Conservation (phyloP, 2,797 vertebrate species). For the Sebastiscus albofasciatus region DNA sequence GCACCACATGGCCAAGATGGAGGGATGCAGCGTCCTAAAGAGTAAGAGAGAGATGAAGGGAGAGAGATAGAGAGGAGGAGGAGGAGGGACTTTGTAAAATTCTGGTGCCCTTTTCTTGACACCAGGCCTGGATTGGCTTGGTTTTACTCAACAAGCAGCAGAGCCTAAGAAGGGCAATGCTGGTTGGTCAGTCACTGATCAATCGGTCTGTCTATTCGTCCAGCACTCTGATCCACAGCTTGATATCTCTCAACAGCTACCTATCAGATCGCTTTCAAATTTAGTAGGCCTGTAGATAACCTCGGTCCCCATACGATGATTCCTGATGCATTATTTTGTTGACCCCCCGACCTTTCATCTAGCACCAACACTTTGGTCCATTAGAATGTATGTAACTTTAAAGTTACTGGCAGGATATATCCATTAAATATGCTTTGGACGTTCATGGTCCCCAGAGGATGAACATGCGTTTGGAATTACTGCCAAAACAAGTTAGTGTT, state of each 20-base stretch:
- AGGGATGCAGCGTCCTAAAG: conserved; percentile 40
- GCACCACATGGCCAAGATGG: conserved; percentile 69
- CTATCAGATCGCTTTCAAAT: background rate
- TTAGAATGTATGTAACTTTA: background rate
- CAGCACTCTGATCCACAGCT: background rate
- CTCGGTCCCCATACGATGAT: background rate
- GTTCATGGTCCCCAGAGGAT: background rate
- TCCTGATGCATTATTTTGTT: background rate
- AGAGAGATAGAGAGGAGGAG: conserved; percentile 18
- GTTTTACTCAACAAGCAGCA: background rate
- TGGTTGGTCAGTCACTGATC: background rate
- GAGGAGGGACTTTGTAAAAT: background rate
- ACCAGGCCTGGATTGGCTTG: background rate
- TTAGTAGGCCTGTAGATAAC: too few relatives aligned
- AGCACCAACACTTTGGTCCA: background rate
- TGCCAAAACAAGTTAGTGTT: background rate
- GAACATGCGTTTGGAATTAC: background rate
- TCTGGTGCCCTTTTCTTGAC: conserved; percentile 17
- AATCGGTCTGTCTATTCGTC: background rate
- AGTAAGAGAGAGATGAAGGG: conserved; percentile 19
- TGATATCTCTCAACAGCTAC: background rate
- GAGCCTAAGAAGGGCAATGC: background rate
- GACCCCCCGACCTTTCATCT: background rate
- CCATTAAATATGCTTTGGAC: background rate
- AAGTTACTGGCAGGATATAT: background rate